Conservation (phyloP, 2,797 vertebrate species). For the Eospalax fontanierii region DNA sequence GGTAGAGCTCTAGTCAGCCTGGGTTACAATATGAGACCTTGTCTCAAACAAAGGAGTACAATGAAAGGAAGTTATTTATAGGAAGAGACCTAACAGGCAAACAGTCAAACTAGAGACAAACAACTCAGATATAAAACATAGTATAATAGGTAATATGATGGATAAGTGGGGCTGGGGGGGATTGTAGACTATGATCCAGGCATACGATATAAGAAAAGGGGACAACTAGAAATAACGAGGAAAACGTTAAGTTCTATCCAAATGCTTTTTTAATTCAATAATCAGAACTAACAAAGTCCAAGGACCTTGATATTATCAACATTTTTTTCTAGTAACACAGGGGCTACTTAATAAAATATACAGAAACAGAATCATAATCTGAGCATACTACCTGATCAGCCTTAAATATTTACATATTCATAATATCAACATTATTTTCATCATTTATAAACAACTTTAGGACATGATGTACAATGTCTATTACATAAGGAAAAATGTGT, state of each 20-base stretch:
- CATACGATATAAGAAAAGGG: not conserved
- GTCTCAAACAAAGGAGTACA: not conserved
- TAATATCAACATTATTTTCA: constrained; percentile 42
- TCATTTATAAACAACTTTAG: constrained; percentile 28
- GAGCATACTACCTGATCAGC: not conserved
- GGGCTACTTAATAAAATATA: constrained; percentile 18
- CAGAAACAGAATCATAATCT: not conserved
- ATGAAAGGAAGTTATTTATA: constrained; percentile 13
- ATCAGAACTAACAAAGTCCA: constrained; percentile 50
- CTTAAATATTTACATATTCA: constrained; percentile 46
- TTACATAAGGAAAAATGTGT: not conserved
- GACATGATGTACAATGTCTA: not conserved
- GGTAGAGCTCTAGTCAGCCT: not conserved
- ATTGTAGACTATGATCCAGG: not conserved
- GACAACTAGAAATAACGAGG: not conserved
- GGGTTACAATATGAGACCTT: not conserved
- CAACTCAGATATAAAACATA: not conserved
- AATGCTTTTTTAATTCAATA: not conserved
- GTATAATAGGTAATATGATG: not conserved
- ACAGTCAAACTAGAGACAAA: not conserved
- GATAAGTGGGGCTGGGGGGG: not conserved
- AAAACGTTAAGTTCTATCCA: not conserved
- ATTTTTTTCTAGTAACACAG: constrained; percentile 5
- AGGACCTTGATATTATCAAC: not conserved
- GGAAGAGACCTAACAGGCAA: constrained; percentile 57